Conservation (phyloP, 2,888 invertebrate species). For the Drosophila mayaguana region DNA sequence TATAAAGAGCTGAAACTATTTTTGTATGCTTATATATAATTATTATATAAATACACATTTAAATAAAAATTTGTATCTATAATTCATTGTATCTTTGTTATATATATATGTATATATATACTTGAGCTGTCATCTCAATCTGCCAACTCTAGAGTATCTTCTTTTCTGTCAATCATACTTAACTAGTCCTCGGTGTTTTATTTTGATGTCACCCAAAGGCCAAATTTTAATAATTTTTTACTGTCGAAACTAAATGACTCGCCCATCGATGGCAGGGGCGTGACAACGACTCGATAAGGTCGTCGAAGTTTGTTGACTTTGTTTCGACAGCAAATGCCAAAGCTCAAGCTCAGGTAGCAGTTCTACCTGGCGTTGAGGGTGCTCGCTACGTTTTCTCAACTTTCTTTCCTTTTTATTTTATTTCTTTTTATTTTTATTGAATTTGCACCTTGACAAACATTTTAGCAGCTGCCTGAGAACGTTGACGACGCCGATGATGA, state of each 20-base stretch:
- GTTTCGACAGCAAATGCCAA: constrained; percentile 43
- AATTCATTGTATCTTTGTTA: no score
- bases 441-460: constrained; percentile 78
- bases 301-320: constrained; percentile 59
- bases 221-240: constrained; percentile 73
- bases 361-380: constrained; percentile 7
- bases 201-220: constrained; percentile 70
- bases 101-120: no score
- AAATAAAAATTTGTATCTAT: no score
- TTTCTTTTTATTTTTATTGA: constrained; percentile 77
- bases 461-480: constrained; percentile 59
- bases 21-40: no score
- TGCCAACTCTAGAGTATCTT: not conserved
- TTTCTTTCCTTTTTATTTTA: constrained; percentile 73
- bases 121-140: no score
- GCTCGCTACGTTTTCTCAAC: constrained; percentile 26
- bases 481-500: constrained; percentile 36
- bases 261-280: constrained; percentile 62
- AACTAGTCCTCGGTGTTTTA: constrained; percentile 11
- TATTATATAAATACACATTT: no score
- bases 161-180: not conserved
- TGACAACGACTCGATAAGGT: constrained; percentile 77
- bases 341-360: constrained; percentile 26
- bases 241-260: constrained; percentile 56
- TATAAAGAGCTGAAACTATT: no score